A percentile compares a stretch with the other conserved stretches of the same genome.
Conservation (phyloP, 1,140 invertebrate species). For the Ostrea denselamellosa region DNA sequence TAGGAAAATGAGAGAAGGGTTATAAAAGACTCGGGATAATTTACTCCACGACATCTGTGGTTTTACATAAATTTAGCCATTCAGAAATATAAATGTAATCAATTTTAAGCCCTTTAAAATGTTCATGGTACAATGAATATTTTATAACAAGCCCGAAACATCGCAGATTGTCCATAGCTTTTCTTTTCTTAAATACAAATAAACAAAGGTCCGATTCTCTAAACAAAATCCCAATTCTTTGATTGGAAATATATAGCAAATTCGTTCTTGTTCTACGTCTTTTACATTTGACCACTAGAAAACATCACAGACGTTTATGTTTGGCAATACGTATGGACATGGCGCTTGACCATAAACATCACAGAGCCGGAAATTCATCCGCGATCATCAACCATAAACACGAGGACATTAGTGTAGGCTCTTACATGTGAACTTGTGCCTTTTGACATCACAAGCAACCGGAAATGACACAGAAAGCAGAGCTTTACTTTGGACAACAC, state of each 20-base stretch:
- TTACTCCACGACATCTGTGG: too few relatives aligned
- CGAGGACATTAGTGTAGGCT: not conserved
- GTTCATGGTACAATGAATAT: too few relatives aligned
- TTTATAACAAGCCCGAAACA: too few relatives aligned
- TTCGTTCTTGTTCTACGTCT: not conserved
- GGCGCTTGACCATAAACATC: slow-evolving; percentile 7
- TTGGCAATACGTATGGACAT: not conserved
- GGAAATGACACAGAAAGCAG: not conserved
- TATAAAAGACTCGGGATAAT: too few relatives aligned
- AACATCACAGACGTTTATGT: slow-evolving; percentile 11
- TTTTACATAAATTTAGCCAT: too few relatives aligned
- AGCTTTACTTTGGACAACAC: not conserved
- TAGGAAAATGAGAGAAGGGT: too few relatives aligned
- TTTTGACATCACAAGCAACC: slow-evolving; percentile 21
- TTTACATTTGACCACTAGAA: not conserved
- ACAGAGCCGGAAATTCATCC: slow-evolving; percentile 24
- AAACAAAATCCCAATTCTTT: not conserved
- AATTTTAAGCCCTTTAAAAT: too few relatives aligned
- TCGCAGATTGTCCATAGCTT: too few relatives aligned
- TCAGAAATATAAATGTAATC: too few relatives aligned
- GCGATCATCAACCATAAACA: not conserved
- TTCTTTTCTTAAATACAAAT: not conserved
- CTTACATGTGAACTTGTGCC: slow-evolving; percentile 12
- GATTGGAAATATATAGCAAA: not conserved
- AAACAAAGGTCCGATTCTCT: not conserved